Base-by-base conservation (phyloP, 2,113 vertebrate species). In the Tor tambroides region DNA sequence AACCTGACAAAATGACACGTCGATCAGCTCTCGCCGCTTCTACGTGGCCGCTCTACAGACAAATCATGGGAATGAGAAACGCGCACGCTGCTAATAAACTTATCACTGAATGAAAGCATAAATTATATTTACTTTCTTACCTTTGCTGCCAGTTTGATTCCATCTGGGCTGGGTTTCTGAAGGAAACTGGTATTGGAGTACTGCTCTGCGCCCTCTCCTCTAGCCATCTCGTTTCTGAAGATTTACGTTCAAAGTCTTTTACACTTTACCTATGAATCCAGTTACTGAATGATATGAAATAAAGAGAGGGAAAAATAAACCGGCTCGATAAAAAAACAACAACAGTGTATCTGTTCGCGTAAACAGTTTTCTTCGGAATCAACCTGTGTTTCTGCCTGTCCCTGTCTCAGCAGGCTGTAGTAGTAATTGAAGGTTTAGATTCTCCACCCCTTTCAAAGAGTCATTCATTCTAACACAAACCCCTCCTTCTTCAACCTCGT, bases 151-250 rank as follows among this genome's bases (percentile, higher is more conserved):
- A 92, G 46, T 46, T 81, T 85, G 26, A 91, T 51, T 28, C 56
- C 87, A 80, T 93, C 92, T 59, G 90, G 26, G 79, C 21, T 80
- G 11, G 89, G 85, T 93, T 94, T 94, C 23, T 89, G 92, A 69
- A 96, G 84, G 46, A 96, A 89, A 88, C 88, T 95, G 14, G 14
- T 51, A 79, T 91, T 94, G n/a, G 94, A 94, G 87, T 87, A 95
- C 85, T 95, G 94, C 63, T 96, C 95, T 0, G 87, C 89, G 59
- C 94, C 95, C 76, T 94, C 94, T 91, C 95, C 95, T 88, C 92
- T 95, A 1, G 94, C 94, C 95, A 96, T 96, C 7, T 74, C 84
- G 35, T 10, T 3, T 9, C 38, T 65, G 7, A 49, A 54, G 21
- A 38, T 46, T 23, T 67, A 59, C 35, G 51, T 5, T 67, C 0